A percentile compares a stretch with the other conserved stretches of the same genome.
phyloP scores from a whole-genome alignment of 2,797 vertebrate species.

The Artibeus jamaicensis region DNA sequence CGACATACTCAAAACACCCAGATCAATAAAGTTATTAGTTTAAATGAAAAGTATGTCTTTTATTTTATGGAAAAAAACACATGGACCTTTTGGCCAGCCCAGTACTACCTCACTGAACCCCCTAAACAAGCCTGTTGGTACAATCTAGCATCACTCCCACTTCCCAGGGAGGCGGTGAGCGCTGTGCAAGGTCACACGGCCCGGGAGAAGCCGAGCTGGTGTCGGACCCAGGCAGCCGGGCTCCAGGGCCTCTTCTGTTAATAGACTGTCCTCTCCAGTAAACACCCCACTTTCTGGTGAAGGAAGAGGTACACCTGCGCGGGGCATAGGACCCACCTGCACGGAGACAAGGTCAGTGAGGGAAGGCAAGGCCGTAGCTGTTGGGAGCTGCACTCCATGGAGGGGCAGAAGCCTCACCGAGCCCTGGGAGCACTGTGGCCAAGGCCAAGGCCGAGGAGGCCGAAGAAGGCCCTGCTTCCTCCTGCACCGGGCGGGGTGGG shows the following conservation, averaged over 20 bases:
- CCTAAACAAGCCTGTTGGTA: neutral
- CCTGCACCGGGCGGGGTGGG: rapidly evolving
- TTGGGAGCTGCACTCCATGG: neutral
- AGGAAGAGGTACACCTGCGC: neutral
- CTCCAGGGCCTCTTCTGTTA: neutral
- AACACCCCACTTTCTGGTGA: neutral
- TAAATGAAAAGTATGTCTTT: too few relatives aligned
- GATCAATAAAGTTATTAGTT: too few relatives aligned
- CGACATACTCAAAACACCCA: too few relatives aligned
- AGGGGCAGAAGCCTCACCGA: neutral
- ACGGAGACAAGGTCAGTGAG: neutral
- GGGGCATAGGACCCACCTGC: neutral
- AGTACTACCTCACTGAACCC: neutral
- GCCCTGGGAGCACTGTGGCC: rapidly evolving
- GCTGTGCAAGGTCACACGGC: neutral
- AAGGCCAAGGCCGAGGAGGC: neutral
- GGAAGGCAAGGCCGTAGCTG: neutral
- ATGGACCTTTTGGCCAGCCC: too few relatives aligned
- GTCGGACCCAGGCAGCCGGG: neutral
- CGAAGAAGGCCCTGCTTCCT: neutral
- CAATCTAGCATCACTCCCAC: neutral
- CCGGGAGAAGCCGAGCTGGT: neutral
- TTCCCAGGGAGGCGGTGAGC: neutral
- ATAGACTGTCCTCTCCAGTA: neutral
- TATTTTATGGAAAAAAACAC: too few relatives aligned